Evolutionary conservation across 2,797 vertebrate species (phyloP).

Genomic region (Neolamprologus multifasciatus): DNA sequence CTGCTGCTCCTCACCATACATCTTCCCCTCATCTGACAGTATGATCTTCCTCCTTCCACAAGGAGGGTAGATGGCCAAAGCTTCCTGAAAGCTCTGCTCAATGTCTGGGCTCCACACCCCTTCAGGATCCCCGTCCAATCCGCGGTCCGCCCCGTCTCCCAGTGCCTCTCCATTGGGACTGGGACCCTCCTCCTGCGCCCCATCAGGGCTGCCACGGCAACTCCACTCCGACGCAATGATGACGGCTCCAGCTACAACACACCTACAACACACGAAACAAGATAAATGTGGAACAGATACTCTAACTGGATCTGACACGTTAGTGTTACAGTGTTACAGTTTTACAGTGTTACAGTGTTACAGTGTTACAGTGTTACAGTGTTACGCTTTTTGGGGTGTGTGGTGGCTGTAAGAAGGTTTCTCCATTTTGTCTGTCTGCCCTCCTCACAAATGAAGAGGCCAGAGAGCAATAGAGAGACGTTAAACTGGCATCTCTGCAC

Average conservation of each 20-base stretch:
- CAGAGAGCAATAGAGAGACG: neutral
- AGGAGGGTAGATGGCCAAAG: conserved; percentile 93
- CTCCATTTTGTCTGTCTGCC: neutral
- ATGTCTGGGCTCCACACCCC: conserved; percentile 97
- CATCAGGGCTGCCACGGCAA: conserved; percentile 87
- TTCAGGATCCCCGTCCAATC: conserved; percentile 89
- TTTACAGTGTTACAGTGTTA: neutral
- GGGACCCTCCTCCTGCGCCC: conserved; percentile 90
- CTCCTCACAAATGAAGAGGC: neutral
- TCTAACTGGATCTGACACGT: neutral
- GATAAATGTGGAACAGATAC: neutral
- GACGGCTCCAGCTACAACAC: conserved; percentile 86
- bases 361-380: neutral
- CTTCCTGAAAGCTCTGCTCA: conserved; percentile 97
- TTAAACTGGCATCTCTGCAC: neutral
- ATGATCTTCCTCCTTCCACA: conserved; percentile 96
- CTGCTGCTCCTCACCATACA: conserved; percentile 85
- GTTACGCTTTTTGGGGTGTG: neutral
- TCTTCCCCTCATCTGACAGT: conserved; percentile 95
- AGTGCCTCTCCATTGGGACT: conserved; percentile 83
- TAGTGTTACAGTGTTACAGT: neutral
- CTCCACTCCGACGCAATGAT: conserved; percentile 99
- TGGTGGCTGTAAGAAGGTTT: neutral
- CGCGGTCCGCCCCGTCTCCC: conserved; percentile 85
- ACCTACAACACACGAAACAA: conserved; percentile 38